Percentiles rank a stretch among this genome's conserved stretches.
Evolutionary conservation across 1,140 invertebrate genomes (phyloP).

Genomic region (Bombus cullumanus): DNA sequence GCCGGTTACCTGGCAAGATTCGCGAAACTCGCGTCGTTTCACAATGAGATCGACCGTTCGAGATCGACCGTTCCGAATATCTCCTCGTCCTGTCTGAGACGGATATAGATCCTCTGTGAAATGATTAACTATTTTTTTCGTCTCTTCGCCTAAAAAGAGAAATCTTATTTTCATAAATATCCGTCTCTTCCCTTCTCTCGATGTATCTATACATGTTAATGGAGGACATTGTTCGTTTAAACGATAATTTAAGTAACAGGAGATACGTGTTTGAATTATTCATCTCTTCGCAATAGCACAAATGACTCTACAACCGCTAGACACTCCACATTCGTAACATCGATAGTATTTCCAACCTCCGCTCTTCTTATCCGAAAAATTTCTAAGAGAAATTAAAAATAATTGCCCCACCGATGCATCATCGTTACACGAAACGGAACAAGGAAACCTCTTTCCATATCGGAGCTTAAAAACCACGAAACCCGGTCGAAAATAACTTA

Average conservation of each 20-base stretch:
- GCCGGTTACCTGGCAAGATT: conserved; percentile 58
- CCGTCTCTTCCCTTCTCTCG: too few species aligned
- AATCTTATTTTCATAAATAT: too few species aligned
- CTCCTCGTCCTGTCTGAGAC: not conserved
- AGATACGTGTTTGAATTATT: not conserved
- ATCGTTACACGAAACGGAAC: conserved; percentile 6
- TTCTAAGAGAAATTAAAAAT: not conserved
- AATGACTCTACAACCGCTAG: not conserved
- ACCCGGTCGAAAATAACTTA: not conserved
- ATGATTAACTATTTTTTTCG: not conserved
- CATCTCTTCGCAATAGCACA: not conserved
- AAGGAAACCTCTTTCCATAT: not conserved
- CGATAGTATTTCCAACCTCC: not conserved
- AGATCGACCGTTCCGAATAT: conserved; percentile 10
- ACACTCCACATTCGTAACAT: not conserved
- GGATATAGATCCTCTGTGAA: not conserved
- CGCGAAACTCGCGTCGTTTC: conserved; percentile 54
- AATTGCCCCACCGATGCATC: not conserved
- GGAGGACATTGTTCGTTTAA: too few species aligned
- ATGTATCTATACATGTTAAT: not conserved
- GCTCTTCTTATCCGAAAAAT: not conserved
- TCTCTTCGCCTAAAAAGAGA: not conserved
- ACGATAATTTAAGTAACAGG: not conserved
- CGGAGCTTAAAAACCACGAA: not conserved
- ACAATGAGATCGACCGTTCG: conserved; percentile 22